Evolutionary conservation across 1,140 invertebrate genomes (phyloP).

Genomic region (Dufourea novaeangliae): DNA sequence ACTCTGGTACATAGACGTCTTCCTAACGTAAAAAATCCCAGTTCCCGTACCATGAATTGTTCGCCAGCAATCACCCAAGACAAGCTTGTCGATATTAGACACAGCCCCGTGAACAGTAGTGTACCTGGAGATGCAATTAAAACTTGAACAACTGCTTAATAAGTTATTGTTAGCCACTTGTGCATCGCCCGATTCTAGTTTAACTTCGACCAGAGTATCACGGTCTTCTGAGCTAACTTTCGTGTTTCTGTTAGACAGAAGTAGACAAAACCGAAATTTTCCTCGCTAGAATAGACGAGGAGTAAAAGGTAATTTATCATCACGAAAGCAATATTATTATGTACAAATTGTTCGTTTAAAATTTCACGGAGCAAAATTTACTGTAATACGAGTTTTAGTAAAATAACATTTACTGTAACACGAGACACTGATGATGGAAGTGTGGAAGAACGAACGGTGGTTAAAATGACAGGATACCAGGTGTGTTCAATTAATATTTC

Average conservation of each 20-base stretch:
- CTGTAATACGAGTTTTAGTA: no score
- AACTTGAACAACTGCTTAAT: slow-evolving; percentile 74
- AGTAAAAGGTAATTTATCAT: slow-evolving; percentile 19
- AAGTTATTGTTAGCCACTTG: slow-evolving; percentile 70
- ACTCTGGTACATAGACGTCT: no score
- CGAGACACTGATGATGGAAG: not conserved
- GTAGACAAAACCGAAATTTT: slow-evolving; percentile 27
- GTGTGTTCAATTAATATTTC: slow-evolving; percentile 20
- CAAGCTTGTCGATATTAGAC: slow-evolving; percentile 55
- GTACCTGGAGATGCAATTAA: slow-evolving; percentile 69
- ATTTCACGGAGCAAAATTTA: no score
- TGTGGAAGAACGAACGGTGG: not conserved
- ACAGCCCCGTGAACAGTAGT: slow-evolving; percentile 38
- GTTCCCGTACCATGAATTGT: not conserved
- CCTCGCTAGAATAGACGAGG: not conserved
- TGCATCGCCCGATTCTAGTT: slow-evolving; percentile 68
- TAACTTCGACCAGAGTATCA: slow-evolving; percentile 58
- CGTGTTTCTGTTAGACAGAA: slow-evolving; percentile 44
- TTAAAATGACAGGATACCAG: not conserved
- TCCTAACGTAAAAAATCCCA: not conserved
- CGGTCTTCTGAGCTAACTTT: slow-evolving; percentile 51
- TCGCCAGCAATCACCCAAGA: slow-evolving; percentile 33
- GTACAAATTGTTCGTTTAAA: no score
- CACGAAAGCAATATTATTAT: slow-evolving; percentile 32
- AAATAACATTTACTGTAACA: no score